Evolutionary conservation across 2,797 vertebrate species (phyloP), one percentile per base, ranked within the genome.

Genomic region (Sebastes matsubarae): DNA sequence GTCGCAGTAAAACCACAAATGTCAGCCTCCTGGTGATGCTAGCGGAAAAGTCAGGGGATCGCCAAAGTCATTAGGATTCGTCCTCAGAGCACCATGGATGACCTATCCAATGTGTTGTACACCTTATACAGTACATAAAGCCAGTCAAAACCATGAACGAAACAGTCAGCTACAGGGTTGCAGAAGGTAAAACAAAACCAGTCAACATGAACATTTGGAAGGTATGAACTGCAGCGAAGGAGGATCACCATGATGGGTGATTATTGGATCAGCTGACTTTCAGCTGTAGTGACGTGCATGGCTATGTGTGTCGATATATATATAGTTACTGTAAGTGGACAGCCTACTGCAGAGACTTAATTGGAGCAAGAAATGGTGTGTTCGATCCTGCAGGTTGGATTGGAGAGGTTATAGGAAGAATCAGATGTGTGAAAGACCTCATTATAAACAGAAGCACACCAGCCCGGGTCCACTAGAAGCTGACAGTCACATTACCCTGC

Each of bases 391-490:
- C 14, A 25, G 32, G 50, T 6, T 25, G 72, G 65, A 38, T 38
- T 82, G 68, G 29, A 75, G 82, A 78, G 80, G 66, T 75, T 75
- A 20, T 73, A n/a, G 20, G 52, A 22, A 77, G 70, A 90, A 73
- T 81, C 55, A 25, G 70, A 80, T 57, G 55, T 82, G 82, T 83
- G 76, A 76, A 84, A 74, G 65, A 58, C 24, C 95, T 86, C 94
- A 67, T 96, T 92, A 89, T 77, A 96, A 86, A 95, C 95, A 82
- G 95, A 96, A 85, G 95, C 94, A 36, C 93, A 95, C 71, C 52
- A 74, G 58, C 61, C 52, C 14, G 7, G 13, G 72, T 68, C 89
- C 88, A 94, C 88, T 93, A 90, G 89, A 90, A 91, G 20, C 27
- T 70, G 83, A 80, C 73, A 29, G 70, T 63, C 75, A 72, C 78